phyloP scores from a whole-genome alignment of 37 sponge, comb jelly and placozoan species.

The Eunapius fragilis region DNA sequence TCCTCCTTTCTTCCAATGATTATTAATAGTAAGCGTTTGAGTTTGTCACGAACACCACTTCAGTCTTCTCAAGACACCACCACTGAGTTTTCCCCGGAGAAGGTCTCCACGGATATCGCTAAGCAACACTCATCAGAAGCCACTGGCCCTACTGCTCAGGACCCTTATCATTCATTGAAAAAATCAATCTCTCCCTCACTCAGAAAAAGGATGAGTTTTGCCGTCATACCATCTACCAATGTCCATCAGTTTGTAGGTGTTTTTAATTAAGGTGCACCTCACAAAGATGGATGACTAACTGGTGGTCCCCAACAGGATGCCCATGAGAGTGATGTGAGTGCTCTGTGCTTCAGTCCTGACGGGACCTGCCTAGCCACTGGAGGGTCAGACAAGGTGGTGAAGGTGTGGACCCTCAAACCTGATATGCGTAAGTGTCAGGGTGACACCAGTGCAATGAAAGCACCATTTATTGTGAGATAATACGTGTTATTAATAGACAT shows the following conservation, averaged over 20 bases:
- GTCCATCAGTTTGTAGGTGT: not conserved
- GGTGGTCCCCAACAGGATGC: slow-evolving; percentile 72
- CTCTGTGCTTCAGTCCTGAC: slow-evolving; percentile 77
- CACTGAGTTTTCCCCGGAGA: no score
- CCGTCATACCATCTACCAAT: not conserved
- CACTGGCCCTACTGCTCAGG: not conserved
- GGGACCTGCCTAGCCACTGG: slow-evolving; percentile 91
- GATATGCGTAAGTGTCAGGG: slow-evolving; percentile 22
- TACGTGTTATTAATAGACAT: no score
- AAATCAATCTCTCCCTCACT: not conserved
- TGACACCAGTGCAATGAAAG: not conserved
- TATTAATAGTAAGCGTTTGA: no score
- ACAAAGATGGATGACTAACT: not conserved
- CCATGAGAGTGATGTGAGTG: slow-evolving; percentile 90
- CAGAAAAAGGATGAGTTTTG: not conserved
- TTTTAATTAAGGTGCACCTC: not conserved
- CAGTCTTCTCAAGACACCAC: no score
- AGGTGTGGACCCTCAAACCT: slow-evolving; percentile 76
- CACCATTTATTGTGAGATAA: not conserved
- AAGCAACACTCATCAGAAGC: not conserved
- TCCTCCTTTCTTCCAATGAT: no score
- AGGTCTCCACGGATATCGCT: not conserved
- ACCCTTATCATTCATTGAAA: not conserved
- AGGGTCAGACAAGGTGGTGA: slow-evolving; percentile 89
- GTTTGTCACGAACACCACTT: no score